phyloP scores from a whole-genome alignment of 2,797 vertebrate genomes.

The Staurois parvus region DNA sequence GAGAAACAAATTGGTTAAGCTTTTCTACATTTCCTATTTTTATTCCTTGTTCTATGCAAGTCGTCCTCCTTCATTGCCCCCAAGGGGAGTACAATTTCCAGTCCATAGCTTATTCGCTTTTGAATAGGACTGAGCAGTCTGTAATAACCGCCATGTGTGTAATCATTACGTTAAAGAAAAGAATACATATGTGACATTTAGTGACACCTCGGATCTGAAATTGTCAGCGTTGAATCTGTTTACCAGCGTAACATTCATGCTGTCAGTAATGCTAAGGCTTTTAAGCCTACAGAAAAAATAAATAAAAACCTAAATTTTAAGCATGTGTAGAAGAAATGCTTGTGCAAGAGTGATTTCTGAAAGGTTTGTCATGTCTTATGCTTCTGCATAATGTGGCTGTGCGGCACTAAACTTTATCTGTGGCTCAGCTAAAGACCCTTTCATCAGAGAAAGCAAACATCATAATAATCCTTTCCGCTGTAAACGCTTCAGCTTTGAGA shows the following conservation, averaged over 20 bases:
- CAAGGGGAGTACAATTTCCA: neutral
- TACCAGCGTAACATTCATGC: constrained; percentile 5
- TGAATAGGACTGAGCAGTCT: neutral
- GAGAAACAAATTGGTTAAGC: constrained; percentile 1
- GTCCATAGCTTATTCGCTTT: neutral
- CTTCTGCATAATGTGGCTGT: constrained; percentile 19
- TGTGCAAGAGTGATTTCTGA: constrained; percentile 30
- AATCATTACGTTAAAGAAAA: neutral
- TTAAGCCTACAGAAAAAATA: constrained; percentile 9
- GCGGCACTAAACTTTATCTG: constrained; percentile 3
- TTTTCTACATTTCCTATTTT: neutral
- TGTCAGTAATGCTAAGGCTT: constrained; percentile 27
- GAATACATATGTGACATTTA: neutral
- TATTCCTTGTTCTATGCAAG: neutral
- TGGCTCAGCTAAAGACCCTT: constrained; percentile 33
- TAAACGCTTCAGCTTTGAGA: constrained; percentile 32
- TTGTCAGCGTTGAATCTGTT: constrained; percentile 1
- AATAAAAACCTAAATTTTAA: constrained; percentile 14
- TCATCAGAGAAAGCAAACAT: constrained; percentile 11
- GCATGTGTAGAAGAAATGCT: constrained; percentile 14
- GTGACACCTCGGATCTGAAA: constrained; percentile 7
- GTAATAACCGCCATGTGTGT: neutral
- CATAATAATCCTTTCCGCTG: constrained; percentile 46
- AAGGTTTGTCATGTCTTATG: constrained; percentile 28
- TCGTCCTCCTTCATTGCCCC: neutral